Evolutionary conservation across 2,888 invertebrate genomes (phyloP).

Genomic region (Phyllotreta cruciferae): DNA sequence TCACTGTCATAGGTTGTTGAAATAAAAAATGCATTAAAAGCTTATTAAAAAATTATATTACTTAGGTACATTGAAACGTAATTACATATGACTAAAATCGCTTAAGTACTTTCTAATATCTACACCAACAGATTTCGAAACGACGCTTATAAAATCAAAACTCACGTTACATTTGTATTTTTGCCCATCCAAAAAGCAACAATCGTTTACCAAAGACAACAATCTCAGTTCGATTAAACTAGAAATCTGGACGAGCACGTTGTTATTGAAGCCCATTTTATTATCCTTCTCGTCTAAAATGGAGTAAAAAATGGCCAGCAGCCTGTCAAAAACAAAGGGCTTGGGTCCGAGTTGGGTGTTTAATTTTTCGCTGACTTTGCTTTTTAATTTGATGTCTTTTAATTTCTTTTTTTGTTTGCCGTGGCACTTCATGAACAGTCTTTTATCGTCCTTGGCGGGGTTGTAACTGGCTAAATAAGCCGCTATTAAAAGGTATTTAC

Average conservation of each 20-base stretch:
- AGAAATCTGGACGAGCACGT: constrained; percentile 85
- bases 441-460: constrained; percentile 85
- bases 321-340: constrained; percentile 57
- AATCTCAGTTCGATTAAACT: constrained; percentile 85
- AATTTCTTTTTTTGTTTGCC: constrained; percentile 74
- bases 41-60: not conserved
- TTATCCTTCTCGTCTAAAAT: constrained; percentile 86
- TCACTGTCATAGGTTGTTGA: no score
- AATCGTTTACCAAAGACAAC: constrained; percentile 73
- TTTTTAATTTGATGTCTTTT: constrained; percentile 68
- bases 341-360: constrained; percentile 83
- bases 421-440: constrained; percentile 83
- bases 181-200: constrained; percentile 77
- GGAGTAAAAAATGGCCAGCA: constrained; percentile 61
- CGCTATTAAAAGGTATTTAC: constrained; percentile 88
- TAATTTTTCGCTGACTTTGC: constrained; percentile 65
- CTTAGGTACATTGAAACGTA: not conserved
- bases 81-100: constrained; percentile 66
- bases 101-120: constrained; percentile 78
- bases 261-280: constrained; percentile 84
- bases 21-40: no score
- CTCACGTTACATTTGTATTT: constrained; percentile 88
- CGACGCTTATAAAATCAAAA: constrained; percentile 78
- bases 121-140: constrained; percentile 80
- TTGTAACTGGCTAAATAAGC: constrained; percentile 94